Evolutionary conservation across 2,797 vertebrate species (phyloP).

Genomic region (Pygocentrus nattereri): DNA sequence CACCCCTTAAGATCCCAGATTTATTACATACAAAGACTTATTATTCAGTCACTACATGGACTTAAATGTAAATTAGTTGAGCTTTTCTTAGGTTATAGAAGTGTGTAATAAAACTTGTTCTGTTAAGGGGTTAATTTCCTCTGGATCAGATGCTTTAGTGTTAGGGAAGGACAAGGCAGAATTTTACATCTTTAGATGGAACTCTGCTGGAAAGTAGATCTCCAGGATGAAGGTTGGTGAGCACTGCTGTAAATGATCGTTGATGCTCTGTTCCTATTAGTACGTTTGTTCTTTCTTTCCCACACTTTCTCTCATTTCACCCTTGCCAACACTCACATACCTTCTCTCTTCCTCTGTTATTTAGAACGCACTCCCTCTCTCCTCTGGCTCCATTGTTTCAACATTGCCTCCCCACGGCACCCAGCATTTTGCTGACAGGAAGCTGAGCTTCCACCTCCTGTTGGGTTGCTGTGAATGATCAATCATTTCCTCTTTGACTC

Average conservation of each 20-base stretch:
- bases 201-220: too few relatives aligned
- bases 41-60: too few relatives aligned
- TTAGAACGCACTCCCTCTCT: neutral
- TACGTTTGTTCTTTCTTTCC: neutral
- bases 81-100: too few relatives aligned
- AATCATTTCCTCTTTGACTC: conserved; percentile 40
- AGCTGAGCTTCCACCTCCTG: conserved; percentile 77
- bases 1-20: too few relatives aligned
- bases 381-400: conserved; percentile 43
- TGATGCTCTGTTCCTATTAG: neutral
- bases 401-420: conserved; percentile 62
- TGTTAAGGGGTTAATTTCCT: too few relatives aligned
- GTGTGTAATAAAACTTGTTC: too few relatives aligned
- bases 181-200: too few relatives aligned
- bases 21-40: too few relatives aligned
- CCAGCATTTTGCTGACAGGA: conserved; percentile 67
- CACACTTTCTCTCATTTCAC: neutral
- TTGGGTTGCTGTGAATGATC: conserved; percentile 75
- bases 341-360: neutral
- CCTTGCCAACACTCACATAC: neutral
- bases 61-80: too few relatives aligned
- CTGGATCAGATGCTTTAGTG: too few relatives aligned
- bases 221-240: too few relatives aligned
- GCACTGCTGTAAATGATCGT: neutral
- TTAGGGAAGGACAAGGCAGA: too few relatives aligned